A percentile compares a stretch with the other conserved stretches of the same genome.
phyloP scores from a whole-genome alignment of 64 coral and sea anemone genomes.

The Dendronephthya gigantea region DNA sequence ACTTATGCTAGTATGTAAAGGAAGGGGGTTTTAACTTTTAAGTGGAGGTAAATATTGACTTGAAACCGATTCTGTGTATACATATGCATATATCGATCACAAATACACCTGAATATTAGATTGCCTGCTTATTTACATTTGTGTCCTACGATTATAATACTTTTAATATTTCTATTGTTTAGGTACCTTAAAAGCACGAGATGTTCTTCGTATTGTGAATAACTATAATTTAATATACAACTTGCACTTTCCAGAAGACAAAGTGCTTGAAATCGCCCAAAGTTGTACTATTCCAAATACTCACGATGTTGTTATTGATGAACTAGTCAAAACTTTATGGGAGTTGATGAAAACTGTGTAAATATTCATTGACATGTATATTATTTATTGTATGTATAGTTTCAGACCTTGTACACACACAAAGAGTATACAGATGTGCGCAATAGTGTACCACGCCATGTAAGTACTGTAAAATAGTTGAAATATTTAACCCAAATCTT shows the following conservation, averaged over 20 bases:
- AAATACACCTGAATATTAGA: no score
- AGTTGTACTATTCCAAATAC: not conserved
- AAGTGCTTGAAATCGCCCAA: not conserved
- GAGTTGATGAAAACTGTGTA: not conserved
- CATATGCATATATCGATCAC: no score
- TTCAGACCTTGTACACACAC: not conserved
- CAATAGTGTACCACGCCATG: no score
- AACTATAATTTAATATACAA: slow-evolving; percentile 1
- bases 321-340: not conserved
- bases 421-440: no score
- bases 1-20: no score
- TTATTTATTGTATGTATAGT: not conserved
- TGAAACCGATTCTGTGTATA: no score
- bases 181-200: not conserved
- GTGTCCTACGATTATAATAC: not conserved
- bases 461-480: no score
- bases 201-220: not conserved
- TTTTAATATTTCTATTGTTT: not conserved
- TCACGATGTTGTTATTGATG: not conserved
- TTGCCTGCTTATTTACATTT: not conserved
- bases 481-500: no score
- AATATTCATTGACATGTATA: not conserved
- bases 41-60: no score
- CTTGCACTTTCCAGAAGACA: not conserved
- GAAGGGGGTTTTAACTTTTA: no score